Percentiles rank a stretch among this genome's conserved stretches.
Conservation (phyloP, 2,888 invertebrate genomes). For the Luperina testacea region DNA sequence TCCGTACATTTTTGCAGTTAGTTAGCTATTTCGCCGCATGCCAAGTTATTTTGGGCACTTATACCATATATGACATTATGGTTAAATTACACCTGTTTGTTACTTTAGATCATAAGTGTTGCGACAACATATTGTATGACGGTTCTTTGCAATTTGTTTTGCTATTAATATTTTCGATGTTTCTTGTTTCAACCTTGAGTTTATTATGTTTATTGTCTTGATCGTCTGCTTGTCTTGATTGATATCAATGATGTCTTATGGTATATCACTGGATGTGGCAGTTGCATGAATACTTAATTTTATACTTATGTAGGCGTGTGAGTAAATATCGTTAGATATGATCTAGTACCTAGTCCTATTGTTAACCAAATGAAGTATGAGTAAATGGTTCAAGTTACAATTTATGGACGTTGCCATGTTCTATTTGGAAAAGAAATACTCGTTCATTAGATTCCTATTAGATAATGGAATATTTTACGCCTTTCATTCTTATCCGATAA, state of each 20-base stretch:
- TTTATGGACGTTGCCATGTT: conserved; percentile 13
- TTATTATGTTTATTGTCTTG: conserved; percentile 82
- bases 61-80: conserved; percentile 72
- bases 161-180: conserved; percentile 75
- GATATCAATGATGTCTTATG: conserved; percentile 60
- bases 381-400: conserved; percentile 1
- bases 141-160: conserved; percentile 75
- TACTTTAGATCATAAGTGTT: conserved; percentile 66
- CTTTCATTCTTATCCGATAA: conserved; percentile 31
- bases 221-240: conserved; percentile 48
- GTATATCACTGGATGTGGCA: conserved; percentile 60
- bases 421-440: conserved; percentile 15
- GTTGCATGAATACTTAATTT: conserved; percentile 34
- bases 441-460: conserved; percentile 16
- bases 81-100: conserved; percentile 78
- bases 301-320: not conserved
- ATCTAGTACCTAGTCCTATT: conserved; percentile 12
- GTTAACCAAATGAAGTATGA: conserved; percentile 1
- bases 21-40: not conserved
- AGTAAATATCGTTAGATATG: conserved; percentile 11
- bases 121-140: conserved; percentile 66
- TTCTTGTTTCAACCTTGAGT: conserved; percentile 82
- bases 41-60: conserved; percentile 21
- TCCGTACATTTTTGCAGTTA: not conserved
- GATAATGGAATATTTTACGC: conserved; percentile 29